phyloP scores from a whole-genome alignment of 2,888 invertebrate species.

The Elegia similella region DNA sequence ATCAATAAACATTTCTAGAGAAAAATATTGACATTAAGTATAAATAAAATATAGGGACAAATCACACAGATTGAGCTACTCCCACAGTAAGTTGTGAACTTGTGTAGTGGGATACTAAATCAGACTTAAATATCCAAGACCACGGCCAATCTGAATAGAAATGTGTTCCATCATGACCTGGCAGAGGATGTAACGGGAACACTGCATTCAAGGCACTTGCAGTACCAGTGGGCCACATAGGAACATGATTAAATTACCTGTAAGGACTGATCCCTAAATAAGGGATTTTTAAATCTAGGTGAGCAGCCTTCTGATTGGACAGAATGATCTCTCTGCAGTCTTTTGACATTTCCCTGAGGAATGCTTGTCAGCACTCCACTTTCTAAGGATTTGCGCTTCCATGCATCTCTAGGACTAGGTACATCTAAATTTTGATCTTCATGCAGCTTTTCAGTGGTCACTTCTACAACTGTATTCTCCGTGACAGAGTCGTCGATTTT shows the following conservation, averaged over 20 bases:
- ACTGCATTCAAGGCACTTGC: too few relatives aligned
- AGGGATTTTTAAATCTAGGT: constrained; percentile 69
- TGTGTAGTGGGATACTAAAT: too few relatives aligned
- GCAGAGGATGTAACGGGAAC: too few relatives aligned
- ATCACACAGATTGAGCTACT: too few relatives aligned
- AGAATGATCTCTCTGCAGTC: constrained; percentile 69
- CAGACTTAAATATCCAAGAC: too few relatives aligned
- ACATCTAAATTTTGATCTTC: constrained; percentile 61
- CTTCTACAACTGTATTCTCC: constrained; percentile 61
- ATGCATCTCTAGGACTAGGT: constrained; percentile 53
- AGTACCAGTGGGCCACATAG: too few relatives aligned
- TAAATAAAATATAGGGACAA: too few relatives aligned
- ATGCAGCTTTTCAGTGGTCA: constrained; percentile 36
- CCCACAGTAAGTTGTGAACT: too few relatives aligned
- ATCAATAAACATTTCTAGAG: too few relatives aligned
- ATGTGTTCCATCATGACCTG: too few relatives aligned
- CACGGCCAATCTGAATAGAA: too few relatives aligned
- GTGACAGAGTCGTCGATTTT: constrained; percentile 61
- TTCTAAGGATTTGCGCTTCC: constrained; percentile 67
- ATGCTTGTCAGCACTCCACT: constrained; percentile 56
- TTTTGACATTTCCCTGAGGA: constrained; percentile 51
- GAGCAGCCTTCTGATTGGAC: constrained; percentile 73
- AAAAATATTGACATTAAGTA: too few relatives aligned
- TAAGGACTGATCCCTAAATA: constrained; percentile 73
- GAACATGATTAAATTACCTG: constrained; percentile 55